Conservation (phyloP, 2,797 vertebrate species). For the Botia kubotai region DNA sequence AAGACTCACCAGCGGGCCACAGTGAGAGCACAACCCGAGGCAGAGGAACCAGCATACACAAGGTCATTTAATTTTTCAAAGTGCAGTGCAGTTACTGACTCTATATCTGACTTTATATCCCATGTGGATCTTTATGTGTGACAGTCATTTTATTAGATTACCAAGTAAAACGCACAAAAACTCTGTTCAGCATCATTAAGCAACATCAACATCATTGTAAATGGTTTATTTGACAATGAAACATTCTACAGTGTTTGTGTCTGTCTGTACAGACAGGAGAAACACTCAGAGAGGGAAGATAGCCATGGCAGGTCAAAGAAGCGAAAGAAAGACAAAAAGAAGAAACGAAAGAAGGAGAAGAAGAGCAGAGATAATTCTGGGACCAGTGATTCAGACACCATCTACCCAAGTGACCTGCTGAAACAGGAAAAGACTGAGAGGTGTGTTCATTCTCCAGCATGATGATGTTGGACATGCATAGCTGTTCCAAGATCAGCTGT, state of each 20-base stretch:
- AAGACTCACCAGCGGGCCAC: slow-evolving; percentile 77
- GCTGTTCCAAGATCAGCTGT: neutral
- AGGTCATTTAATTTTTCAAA: slow-evolving; percentile 9
- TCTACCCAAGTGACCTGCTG: slow-evolving; percentile 75
- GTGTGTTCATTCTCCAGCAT: slow-evolving; percentile 56
- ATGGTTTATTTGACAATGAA: neutral
- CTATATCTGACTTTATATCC: neutral
- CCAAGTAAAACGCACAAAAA: neutral
- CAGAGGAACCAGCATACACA: slow-evolving; percentile 6
- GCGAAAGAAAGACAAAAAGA: slow-evolving; percentile 86
- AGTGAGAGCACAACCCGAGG: slow-evolving; percentile 53
- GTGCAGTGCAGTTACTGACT: slow-evolving; percentile 13
- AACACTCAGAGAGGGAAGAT: slow-evolving; percentile 63
- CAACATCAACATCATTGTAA: slow-evolving; percentile 70
- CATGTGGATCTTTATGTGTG: neutral
- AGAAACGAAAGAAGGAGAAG: slow-evolving; percentile 83
- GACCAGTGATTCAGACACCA: slow-evolving; percentile 74
- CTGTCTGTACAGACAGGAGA: slow-evolving; percentile 65
- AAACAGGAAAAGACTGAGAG: slow-evolving; percentile 65
- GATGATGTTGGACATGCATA: neutral
- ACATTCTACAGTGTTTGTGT: neutral
- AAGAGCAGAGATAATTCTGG: slow-evolving; percentile 69
- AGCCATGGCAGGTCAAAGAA: slow-evolving; percentile 66
- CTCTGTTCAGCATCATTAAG: neutral
- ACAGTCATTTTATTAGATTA: neutral